phyloP scores from a whole-genome alignment of 2,113 vertebrate species.

The Misgurnus mizolepis region DNA sequence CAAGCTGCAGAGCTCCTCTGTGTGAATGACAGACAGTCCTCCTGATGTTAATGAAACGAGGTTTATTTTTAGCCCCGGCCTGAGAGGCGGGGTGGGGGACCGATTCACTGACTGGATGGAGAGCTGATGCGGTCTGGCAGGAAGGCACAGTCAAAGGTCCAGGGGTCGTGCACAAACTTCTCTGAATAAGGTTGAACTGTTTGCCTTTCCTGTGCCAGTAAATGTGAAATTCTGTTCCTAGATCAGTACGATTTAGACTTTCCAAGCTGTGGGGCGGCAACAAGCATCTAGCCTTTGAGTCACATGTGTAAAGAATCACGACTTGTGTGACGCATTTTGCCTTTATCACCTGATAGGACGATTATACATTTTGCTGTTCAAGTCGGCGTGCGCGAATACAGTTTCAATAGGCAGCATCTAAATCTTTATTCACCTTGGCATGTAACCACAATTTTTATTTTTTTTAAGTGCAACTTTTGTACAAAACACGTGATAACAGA shows the following conservation, averaged over 20 bases:
- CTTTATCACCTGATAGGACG: neutral
- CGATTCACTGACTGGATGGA: constrained; percentile 24
- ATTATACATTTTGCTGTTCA: neutral
- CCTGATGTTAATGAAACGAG: constrained; percentile 46
- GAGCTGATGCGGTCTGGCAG: constrained; percentile 43
- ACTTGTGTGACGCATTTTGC: neutral
- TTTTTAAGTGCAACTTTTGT: too few relatives aligned
- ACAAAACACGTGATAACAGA: too few relatives aligned
- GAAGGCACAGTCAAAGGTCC: constrained; percentile 27
- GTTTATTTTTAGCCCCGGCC: constrained; percentile 47
- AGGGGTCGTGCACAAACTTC: constrained; percentile 18
- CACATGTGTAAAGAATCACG: neutral
- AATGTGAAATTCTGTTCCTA: neutral
- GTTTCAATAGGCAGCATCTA: too few relatives aligned
- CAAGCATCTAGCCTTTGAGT: neutral
- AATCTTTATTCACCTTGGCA: too few relatives aligned
- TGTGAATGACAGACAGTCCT: constrained; percentile 46
- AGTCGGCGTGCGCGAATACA: too few relatives aligned
- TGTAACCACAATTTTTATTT: too few relatives aligned
- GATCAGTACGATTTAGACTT: neutral
- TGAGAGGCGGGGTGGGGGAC: constrained; percentile 29
- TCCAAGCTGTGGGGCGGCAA: neutral
- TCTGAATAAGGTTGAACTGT: constrained; percentile 7
- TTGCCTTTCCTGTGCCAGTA: neutral
- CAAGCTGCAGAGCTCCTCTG: constrained; percentile 7